Base-by-base conservation (phyloP, 1,140 invertebrate genomes). In the Littorina saxatilis region DNA sequence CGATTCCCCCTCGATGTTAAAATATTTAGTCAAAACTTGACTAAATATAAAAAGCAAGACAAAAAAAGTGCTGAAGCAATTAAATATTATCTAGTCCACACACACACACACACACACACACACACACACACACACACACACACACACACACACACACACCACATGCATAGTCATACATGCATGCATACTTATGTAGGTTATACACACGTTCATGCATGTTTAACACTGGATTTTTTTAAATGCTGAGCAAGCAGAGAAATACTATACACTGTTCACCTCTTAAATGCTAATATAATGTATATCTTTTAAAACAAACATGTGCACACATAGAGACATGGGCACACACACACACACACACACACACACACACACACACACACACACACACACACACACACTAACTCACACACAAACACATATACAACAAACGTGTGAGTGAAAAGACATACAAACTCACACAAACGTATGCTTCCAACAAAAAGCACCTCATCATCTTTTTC, bases 371-470 rank as follows among this genome's bases (percentile, higher is more conserved):
- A 17, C 20, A 23, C 55, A 58, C 55, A 58, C 55, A 58, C 55
- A 58, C 55, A 58, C 55, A 58, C 55, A 58, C 55, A 58, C 55
- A 58, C 55, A 58, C 55, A n/a, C n/a, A n/a, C n/a, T n/a, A n/a
- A n/a, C n/a, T n/a, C n/a, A n/a, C n/a, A n/a, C n/a, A n/a, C n/a
- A 58, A 20, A 58, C 55, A 58, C 55, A 40, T 17, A 70, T 9
- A 35, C n/a, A n/a, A 5, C 0, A 58, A 58, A 58, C 23, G 4
- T 1, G 27, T 20, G 27, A 58, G 55, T 58, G 55, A 23, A n/a
- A 20, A 23, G 17, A 58, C 27, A n/a, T 23, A 32, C 29, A 35
- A 5, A 17, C 61, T 63, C 11, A 63, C 27, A 63, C 47, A 50
- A 11, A 50, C 47, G 9, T 20, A 9, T 50, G 20, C 20, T 50